Percentiles rank a stretch among this genome's conserved stretches.
phyloP scores from a whole-genome alignment of 2,113 vertebrate genomes.

The Malurus elegans region DNA sequence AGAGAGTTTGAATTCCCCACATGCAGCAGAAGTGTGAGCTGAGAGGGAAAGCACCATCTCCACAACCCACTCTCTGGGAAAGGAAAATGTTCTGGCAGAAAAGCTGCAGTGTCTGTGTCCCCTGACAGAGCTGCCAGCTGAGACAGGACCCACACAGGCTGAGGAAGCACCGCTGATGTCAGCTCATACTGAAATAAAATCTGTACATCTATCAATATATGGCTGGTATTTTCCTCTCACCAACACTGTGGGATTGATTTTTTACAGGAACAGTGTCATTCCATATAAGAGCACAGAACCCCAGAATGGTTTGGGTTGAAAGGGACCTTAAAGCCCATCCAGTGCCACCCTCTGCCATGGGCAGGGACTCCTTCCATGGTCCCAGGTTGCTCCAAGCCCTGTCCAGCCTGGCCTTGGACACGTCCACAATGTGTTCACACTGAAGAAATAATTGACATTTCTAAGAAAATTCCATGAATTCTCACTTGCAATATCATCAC shows the following conservation, averaged over 20 bases:
- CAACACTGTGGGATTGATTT: neutral
- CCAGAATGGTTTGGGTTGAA: neutral
- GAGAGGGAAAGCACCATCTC: neutral
- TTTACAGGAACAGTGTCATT: neutral
- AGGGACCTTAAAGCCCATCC: neutral
- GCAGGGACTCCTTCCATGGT: neutral
- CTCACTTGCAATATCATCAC: neutral
- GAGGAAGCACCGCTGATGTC: neutral
- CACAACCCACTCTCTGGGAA: neutral
- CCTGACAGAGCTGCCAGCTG: neutral
- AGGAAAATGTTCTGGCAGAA: neutral
- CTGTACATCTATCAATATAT: neutral
- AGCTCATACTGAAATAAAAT: neutral
- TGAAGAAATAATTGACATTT: neutral
- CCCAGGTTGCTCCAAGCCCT: neutral
- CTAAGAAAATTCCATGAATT: neutral
- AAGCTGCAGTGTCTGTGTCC: neutral
- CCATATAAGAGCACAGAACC: neutral
- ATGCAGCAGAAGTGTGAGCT: rapidly evolving
- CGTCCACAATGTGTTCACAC: neutral
- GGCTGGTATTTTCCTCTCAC: too few relatives aligned
- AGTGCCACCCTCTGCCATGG: neutral
- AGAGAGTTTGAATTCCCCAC: neutral
- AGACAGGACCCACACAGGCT: neutral
- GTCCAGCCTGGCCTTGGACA: rapidly evolving